Base-by-base conservation (phyloP, 2,113 vertebrate genomes). In the Hypanus sabinus region DNA sequence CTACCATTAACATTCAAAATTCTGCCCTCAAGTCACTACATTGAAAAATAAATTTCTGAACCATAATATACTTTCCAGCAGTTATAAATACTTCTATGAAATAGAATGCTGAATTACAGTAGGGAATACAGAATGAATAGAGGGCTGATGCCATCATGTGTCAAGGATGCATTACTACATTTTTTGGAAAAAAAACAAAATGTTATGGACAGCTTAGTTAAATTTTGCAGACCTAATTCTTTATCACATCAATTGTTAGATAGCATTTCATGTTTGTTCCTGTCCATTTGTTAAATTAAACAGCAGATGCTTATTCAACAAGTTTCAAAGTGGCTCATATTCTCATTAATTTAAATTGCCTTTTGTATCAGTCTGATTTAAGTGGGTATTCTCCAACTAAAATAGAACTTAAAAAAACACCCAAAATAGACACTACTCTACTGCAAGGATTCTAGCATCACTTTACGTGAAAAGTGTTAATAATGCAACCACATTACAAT, bases 91-190 rank as follows among this genome's bases (percentile, higher is more conserved):
- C 27, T 71, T 8, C 33, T 5, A 24, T 93, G 20, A 46, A 38
- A 73, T 71, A 46, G 20, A 38, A 75, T 16, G 38, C 33, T 27
- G 3, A 24, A 38, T 75, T 73, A 65, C 57, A 90, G 33, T 90
- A 60, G 57, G 33, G 65, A 90, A 33, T n/a, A 68, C 30, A 85
- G 3, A 7, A 90, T 90, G 33, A 90, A 90, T 55, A 46, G 91
- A 55, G 91, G 36, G 24, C 22, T 55, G 70, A 30, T 93, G 91
- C 91, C 91, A 93, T 36, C 91, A 46, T 73, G 68, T 93, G 68
- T 73, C 68, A 20, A 93, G 46, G 38, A 30, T 75, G 22, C 33
- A 73, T 27, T 55, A 93, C 70, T 73, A 71, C 90, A 93, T 14
- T 73, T 90, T 92, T 22, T 5, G n/a, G 20, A 36, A 92, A 33